phyloP scores from a whole-genome alignment of 2,888 invertebrate genomes.

The Syrista parreyssii region DNA sequence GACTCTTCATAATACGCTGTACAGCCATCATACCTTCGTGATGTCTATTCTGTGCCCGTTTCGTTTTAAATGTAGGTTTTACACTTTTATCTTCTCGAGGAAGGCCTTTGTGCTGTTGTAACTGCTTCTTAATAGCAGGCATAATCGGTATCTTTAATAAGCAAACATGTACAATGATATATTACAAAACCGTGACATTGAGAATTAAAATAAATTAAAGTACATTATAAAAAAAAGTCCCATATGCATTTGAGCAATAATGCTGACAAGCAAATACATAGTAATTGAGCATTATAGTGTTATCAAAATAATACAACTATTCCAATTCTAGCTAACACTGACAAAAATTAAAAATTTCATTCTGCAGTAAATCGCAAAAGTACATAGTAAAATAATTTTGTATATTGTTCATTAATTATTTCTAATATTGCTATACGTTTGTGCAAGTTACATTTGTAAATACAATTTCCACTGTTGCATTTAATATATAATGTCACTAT shows the following conservation, averaged over 20 bases:
- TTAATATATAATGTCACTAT: too few relatives aligned
- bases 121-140: conserved; percentile 67
- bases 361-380: not conserved
- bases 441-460: too few relatives aligned
- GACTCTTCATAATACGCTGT: conserved; percentile 42
- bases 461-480: too few relatives aligned
- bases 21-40: conserved; percentile 59
- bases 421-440: not conserved
- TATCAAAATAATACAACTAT: not conserved
- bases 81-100: conserved; percentile 37
- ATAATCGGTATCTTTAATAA: conserved; percentile 68
- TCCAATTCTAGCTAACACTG: conserved; percentile 1
- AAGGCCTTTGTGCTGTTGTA: conserved; percentile 52
- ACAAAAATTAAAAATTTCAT: not conserved
- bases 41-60: conserved; percentile 69
- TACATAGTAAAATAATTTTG: conserved; percentile 12
- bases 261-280: not conserved
- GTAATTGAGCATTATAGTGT: not conserved
- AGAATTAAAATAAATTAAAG: not conserved
- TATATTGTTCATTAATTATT: not conserved
- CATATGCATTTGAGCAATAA: conserved; percentile 3
- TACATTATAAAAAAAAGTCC: not conserved
- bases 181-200: conserved; percentile 5
- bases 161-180: conserved; percentile 20
- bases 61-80: conserved; percentile 67